Evolutionary conservation across 2,888 invertebrate species (phyloP), one percentile per base, ranked within the genome.

Genomic region (Panorpa germanica): DNA sequence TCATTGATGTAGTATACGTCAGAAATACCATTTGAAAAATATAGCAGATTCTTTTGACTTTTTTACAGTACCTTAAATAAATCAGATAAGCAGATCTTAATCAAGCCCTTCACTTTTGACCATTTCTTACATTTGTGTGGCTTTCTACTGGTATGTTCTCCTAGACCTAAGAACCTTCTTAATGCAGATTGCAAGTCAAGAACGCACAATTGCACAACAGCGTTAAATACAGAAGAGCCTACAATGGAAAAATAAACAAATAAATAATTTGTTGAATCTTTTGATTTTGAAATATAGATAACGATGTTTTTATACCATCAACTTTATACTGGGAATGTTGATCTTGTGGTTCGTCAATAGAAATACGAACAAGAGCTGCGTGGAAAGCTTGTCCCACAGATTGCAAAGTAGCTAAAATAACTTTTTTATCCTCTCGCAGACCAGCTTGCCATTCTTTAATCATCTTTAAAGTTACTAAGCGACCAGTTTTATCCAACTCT

Each of bases 181-280:
- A 88, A 57, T 3, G 83, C 83, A 33, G 70, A 68, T 17, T 81
- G 76, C 37, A 91, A 54, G 45, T 83, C 71, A 25, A 82, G 51
- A 4, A 93, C 73, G 58, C 90, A 91, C 46, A 90, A 57, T 45
- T 85, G 78, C 29, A 93, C 68, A 4, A 93, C 72, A 11, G 74
- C 82, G 57, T 93, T 93, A 48, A 93, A 93, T 23, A 80, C 75
- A 5, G 71, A 65, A 11, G 73, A 68, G 26, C 74, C n/a, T n/a
- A n/a, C n/a, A n/a, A n/a, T n/a, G n/a, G n/a, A n/a, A n/a, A n/a
- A n/a, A n/a, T n/a, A n/a, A n/a, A n/a, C n/a, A n/a, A n/a, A n/a
- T n/a, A n/a, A n/a, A n/a, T n/a, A n/a, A n/a, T n/a, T n/a, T n/a
- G n/a, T n/a, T n/a, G n/a, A n/a, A n/a, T n/a, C n/a, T n/a, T n/a